These are phyloP conservation scores for Xylocampa areola DNA, from an alignment of 2,888 invertebrate genomes.

Conservation along the genomic window DNA sequence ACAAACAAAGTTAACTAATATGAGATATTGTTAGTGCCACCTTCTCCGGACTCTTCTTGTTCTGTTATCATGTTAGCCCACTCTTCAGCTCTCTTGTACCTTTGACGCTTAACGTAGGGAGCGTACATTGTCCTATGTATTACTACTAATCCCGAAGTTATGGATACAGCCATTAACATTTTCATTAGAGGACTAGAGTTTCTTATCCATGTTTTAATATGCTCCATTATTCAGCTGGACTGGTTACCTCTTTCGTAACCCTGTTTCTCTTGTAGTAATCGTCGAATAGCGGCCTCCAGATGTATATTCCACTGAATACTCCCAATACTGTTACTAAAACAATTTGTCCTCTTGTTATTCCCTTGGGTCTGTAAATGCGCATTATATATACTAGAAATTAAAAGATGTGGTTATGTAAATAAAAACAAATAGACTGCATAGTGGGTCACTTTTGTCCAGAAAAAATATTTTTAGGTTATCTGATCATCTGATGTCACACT, in stretches of 20 bases:
- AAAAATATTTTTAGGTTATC: not conserved
- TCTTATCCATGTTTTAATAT: slow-evolving; percentile 65
- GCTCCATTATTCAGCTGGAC: slow-evolving; percentile 67
- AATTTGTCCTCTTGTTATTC: slow-evolving; percentile 80
- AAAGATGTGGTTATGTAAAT: not conserved
- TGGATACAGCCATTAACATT: slow-evolving; percentile 77
- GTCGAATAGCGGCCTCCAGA: slow-evolving; percentile 86
- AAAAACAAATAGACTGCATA: slow-evolving; percentile 11
- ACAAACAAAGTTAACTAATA: slow-evolving; percentile 54
- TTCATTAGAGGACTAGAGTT: slow-evolving; percentile 76
- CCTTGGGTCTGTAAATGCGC: slow-evolving; percentile 81
- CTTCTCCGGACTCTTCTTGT: slow-evolving; percentile 73
- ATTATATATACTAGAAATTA: slow-evolving; percentile 66
- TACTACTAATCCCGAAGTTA: slow-evolving; percentile 72
- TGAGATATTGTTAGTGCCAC: slow-evolving; percentile 61
- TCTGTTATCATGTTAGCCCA: slow-evolving; percentile 81
- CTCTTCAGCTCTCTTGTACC: slow-evolving; percentile 73
- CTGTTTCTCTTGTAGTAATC: slow-evolving; percentile 65
- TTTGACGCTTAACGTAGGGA: slow-evolving; percentile 70
- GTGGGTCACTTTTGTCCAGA: not conserved
- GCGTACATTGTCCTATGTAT: slow-evolving; percentile 68
- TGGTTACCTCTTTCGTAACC: slow-evolving; percentile 50
- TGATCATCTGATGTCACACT: not conserved
- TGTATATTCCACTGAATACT: slow-evolving; percentile 83
- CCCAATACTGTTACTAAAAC: slow-evolving; percentile 81